Base-by-base conservation (phyloP, 1,140 invertebrate genomes). In the Brachionus manjavacas region DNA sequence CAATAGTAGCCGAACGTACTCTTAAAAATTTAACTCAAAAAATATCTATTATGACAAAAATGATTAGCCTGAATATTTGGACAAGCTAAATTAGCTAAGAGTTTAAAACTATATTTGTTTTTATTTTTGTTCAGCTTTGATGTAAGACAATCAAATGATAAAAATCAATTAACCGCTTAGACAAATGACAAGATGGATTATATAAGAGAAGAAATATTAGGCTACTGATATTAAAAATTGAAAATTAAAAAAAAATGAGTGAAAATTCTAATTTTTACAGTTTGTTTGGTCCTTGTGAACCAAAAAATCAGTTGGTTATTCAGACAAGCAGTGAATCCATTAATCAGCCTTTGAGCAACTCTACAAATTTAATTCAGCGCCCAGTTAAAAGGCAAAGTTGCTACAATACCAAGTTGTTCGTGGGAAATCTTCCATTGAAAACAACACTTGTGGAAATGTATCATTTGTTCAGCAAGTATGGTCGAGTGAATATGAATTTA, bases 391-490 rank as follows among this genome's bases (percentile, higher is more conserved):
- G 46, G 14, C n/a, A 14, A 49, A n/a, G n/a, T 25, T 23, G 46
- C 23, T 8, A 8, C 23, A 49, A 55, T 20, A 81, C 35, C 9
- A 81, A 81, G 28, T 46, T 81, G 31, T 81, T 81, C 31, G 52
- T 81, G 35, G 79, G 79, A 43, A 81, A 81, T 39, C 31, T 81
- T 31, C 79, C 79, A 68, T 16, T 39, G 11, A 68, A 68, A 12
- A 81, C 79, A 16, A 64, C 52, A 12, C 31, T 81, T 23, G 2
- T 43, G 23, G 79, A 81, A 46, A 43, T 81, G 39, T 28, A 43
- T 14, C 20, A 60, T 23, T 60, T 81, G 35, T 81, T 81, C 25
- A 43, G 64, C 9, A 35, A 46, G 14, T 81, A 81, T 43, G 79
- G 79, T 23, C 35, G 31, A 11, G 39, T 81, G 7, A 81, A 81